Base-by-base conservation (phyloP, 2,888 invertebrate genomes). In the Dynastes tityus region DNA sequence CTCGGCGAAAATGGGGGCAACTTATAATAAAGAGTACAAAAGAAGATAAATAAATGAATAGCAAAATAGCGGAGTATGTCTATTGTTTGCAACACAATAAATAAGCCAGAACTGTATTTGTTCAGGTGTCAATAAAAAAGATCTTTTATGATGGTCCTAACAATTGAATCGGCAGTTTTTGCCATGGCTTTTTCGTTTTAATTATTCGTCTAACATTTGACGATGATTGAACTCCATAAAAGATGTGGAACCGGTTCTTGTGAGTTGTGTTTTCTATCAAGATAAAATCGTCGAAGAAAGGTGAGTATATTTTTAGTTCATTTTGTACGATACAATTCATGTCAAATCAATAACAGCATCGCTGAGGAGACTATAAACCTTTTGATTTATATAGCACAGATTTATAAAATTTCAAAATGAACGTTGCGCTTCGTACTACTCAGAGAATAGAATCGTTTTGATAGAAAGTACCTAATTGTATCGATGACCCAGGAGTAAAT, bases 121-220 rank as follows among this genome's bases (percentile, higher is more conserved):
- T 65, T 83, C 83, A 83, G 83, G 83, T 83, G 83, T 79, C 82
- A 83, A 83, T 83, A 82, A 83, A 83, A 83, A 83, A 81, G 67
- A 79, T 75, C 80, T 79, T 80, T 81, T 82, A 81, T 82, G 5
- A 32, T 61, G 64, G 74, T 74, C 74, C 67, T 65, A 76, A 81
- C 81, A 78, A 82, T 79, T 76, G 74, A 80, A 75, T 79, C 82
- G 81, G 82, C 74, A 80, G 79, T 65, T 65, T 40, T 22, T 65
- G 65, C 65, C 40, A 16, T 65, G 16, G 65, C 40, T 40, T 40
- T 65, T 65, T 65, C 40, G 40, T 65, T 65, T 65, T 40, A 40
- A 65, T 40, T 40, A 40, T 16, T 65, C 32, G 40, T 40, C 40
- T 16, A 40, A 16, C 40, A 0, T 40, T 40, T 37, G 40, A 40